Conservation (phyloP, 2,888 invertebrate genomes). For the Biston stratarius region DNA sequence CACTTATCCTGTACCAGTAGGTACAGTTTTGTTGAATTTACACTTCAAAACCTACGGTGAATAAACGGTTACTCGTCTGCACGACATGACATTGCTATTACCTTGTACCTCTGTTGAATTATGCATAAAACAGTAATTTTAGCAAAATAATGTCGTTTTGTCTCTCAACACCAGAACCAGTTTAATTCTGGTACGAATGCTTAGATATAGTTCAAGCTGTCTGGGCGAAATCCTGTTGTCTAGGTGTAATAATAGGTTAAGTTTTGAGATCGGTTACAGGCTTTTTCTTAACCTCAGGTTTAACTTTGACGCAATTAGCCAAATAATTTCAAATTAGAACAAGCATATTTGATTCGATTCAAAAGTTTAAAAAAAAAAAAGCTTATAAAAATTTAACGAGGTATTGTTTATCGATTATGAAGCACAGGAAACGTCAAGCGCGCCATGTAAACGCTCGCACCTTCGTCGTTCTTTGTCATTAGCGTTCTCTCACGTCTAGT, state of each 20-base stretch:
- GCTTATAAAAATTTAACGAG: neutral
- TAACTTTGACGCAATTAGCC: too few species aligned
- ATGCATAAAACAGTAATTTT: conserved; percentile 36
- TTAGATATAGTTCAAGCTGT: conserved; percentile 26
- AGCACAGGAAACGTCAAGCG: neutral
- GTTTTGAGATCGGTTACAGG: neutral
- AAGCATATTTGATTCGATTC: neutral
- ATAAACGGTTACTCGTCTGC: conserved; percentile 37
- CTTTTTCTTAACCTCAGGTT: neutral
- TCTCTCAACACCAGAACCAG: conserved; percentile 22
- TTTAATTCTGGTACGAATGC: conserved; percentile 4
- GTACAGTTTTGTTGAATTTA: conserved; percentile 27
- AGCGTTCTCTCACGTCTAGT: conserved; percentile 79
- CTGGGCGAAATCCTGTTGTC: conserved; percentile 21
- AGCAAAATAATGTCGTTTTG: conserved; percentile 30
- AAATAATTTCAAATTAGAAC: neutral
- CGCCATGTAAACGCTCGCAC: conserved; percentile 64
- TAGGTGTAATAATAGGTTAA: conserved; percentile 20
- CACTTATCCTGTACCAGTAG: conserved; percentile 14
- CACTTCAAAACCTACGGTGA: conserved; percentile 32
- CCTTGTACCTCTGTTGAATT: conserved; percentile 33
- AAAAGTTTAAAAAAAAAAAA: neutral
- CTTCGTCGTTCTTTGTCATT: conserved; percentile 75
- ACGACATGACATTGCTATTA: conserved; percentile 34
- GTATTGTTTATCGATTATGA: neutral